Base-by-base conservation (phyloP, 1,140 invertebrate genomes). In the Daktulosphaira vitifoliae region DNA sequence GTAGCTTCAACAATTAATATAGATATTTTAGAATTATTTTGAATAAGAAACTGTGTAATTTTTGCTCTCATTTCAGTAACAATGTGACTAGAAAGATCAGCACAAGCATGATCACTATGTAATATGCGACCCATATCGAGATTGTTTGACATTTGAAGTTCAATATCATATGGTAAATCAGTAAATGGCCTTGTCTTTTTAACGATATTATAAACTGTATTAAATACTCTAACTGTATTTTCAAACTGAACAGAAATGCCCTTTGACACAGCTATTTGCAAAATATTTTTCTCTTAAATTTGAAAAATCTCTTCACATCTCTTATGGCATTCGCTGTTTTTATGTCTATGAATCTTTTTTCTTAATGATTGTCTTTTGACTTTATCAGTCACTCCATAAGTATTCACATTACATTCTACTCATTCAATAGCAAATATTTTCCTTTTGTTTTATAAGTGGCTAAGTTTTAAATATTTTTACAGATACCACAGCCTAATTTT, bases 271-370 rank as follows among this genome's bases (percentile, higher is more conserved):
- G 23, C 22, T 16, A 6, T 26, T 26, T 4, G 48, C 4, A 50
- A 50, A 50, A 50, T 8, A 50, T 50, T 50, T 50, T 50, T n/a
- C 16, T 50, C 48, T 50, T 50, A 25, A n/a, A 25, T 15, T 50
- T 50, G 23, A n/a, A 50, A 25, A 50, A 26, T 50, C 13, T 37
- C 5, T 37, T 37, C 13, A 37, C 33, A 37, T 37, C 33, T 37
- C 13, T 37, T 37, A 37, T 37, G 33, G 5, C 33, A 37, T 37
- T 37, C 33, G 13, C 13, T 37, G 13, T 37, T 37, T 37, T 37
- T 37, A 37, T 37, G 33, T 37, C 13, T 37, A 13, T 37, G 33
- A 5, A 37, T 37, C 13, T 37, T 37, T 37, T 37, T 37, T 37
- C 13, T 37, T 37, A 6, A 37, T 37, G 5, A 6, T 6, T 37